phyloP scores from a whole-genome alignment of 1,140 invertebrate species.

The Penaeus chinensis region DNA sequence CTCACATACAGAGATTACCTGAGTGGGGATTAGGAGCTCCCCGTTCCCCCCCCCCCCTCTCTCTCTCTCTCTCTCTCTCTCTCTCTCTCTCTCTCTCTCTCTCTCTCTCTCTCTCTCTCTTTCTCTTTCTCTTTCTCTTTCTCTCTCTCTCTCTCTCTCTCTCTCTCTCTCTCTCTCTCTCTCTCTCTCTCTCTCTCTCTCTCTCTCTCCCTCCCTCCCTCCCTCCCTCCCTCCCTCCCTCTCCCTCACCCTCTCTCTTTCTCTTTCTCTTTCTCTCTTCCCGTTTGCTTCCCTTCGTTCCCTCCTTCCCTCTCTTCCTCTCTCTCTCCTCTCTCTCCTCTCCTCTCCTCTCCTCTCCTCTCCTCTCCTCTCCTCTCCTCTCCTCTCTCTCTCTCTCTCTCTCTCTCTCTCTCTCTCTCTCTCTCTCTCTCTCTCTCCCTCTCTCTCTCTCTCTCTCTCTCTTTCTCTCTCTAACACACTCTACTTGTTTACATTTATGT shows the following conservation, averaged over 20 bases:
- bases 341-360: not conserved
- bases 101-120: not conserved
- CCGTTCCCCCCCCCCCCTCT: not conserved
- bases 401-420: not conserved
- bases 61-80: not conserved
- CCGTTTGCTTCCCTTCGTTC: not conserved
- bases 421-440: not conserved
- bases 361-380: not conserved
- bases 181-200: not conserved
- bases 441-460: conserved; percentile 5
- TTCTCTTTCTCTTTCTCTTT: not conserved
- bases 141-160: not conserved
- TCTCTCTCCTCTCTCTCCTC: not conserved
- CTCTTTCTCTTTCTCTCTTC: not conserved
- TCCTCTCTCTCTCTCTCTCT: not conserved
- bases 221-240: not conserved
- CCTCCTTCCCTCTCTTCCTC: not conserved
- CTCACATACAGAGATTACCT: too few species aligned
- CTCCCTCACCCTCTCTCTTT: not conserved
- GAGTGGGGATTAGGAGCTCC: too few species aligned
- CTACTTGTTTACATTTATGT: not conserved
- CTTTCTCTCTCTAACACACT: not conserved
- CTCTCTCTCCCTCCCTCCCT: not conserved
- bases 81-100: not conserved
- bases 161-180: not conserved